Evolutionary conservation across 2,888 invertebrate genomes (phyloP).

Genomic region (Callyntrura guangdongensis): DNA sequence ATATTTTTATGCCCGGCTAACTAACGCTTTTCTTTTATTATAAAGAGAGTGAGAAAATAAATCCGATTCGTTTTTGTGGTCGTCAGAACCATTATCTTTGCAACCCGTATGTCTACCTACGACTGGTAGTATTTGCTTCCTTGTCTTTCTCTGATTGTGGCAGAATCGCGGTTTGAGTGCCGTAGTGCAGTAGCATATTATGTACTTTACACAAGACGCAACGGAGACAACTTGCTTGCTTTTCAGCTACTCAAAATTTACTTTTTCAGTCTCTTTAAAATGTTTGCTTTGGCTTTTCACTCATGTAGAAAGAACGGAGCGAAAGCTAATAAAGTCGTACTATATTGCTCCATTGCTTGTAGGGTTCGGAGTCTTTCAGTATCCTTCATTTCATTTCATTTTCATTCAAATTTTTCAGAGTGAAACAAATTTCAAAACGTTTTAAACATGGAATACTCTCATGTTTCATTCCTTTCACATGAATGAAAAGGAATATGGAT

Average conservation of each 20-base stretch:
- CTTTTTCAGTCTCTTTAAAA: conserved; percentile 24
- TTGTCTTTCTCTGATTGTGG: background rate
- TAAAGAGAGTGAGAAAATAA: too few species aligned
- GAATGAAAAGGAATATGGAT: too few species aligned
- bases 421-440: too few species aligned
- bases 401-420: too few species aligned
- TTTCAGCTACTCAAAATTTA: conserved; percentile 47
- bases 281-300: conserved; percentile 56
- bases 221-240: background rate
- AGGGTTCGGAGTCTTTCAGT: too few species aligned
- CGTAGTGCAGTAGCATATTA: background rate
- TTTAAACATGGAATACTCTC: too few species aligned
- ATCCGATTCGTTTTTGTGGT: background rate
- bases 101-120: too few species aligned
- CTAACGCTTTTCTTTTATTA: too few species aligned
- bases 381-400: too few species aligned
- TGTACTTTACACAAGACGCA: background rate
- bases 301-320: background rate
- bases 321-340: conserved; percentile 31
- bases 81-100: background rate
- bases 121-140: too few species aligned
- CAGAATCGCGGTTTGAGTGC: background rate
- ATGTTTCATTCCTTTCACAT: too few species aligned
- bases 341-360: background rate
- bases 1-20: background rate